Base-by-base conservation (phyloP, 1,140 invertebrate genomes). In the Arion vulgaris region DNA sequence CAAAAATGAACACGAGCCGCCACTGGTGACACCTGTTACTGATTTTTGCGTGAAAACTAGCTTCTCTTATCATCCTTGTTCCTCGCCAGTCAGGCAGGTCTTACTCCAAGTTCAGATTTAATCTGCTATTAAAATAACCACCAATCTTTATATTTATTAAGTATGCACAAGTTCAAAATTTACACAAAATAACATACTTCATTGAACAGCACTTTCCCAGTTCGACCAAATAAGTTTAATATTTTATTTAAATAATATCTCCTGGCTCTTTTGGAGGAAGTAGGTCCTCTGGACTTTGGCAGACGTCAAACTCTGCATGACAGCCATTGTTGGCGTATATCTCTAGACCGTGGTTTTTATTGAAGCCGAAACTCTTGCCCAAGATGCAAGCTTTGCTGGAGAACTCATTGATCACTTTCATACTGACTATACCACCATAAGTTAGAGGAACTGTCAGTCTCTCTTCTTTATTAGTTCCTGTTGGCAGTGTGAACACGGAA, bases 241-340 rank as follows among this genome's bases (percentile, higher is more conserved):
- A n/a, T n/a, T n/a, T n/a, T 49, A 19, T 11, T 62, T 23, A 62
- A 62, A 62, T 62, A 19, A 13, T 62, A 5, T 62, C 57, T 23
- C 57, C 13, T 9, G 5, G 57, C 26, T n/a, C 57, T 66, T 4
- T 28, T 66, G 62, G 62, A 2, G 62, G 62, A 4, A 32, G 2
- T 9, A 66, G n/a, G 62, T 66, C 62, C 11, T 66, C n/a, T 34
- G 62, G 62, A 66, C 62, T 32, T 28, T 66, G 62, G 17, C 62
- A 66, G 28, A 66, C 62, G 32, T 66, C 62, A 32, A 66, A 66
- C 62, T 66, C 62, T 28, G 62, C 62, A n/a, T 32, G 62, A 28
- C 62, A 66, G 28, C 62, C 62, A 66, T 66, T 23, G 4, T 28
- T 66, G n/a, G 62, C 62, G 17, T 66, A 66, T 28, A 66, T 66